Base-by-base conservation (phyloP, 1,140 invertebrate species). In the Tetramorium simillimum region DNA sequence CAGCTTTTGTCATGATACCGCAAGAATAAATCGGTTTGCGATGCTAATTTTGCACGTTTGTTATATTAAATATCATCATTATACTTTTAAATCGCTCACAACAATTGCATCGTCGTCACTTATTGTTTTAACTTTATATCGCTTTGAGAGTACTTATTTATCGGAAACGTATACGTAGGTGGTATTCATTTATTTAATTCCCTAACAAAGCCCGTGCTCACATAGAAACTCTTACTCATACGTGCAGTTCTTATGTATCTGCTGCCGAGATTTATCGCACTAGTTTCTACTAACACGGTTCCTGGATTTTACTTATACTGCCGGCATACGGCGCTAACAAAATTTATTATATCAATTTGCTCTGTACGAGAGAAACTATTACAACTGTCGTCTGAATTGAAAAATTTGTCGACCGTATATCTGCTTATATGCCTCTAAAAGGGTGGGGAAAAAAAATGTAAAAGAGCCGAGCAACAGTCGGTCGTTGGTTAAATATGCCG, bases 41-140 rank as follows among this genome's bases (percentile, higher is more conserved):
- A 53, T 56, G 28, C 28, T 53, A 73, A 73, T 73, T 51, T 53
- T 37, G 46, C 4, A 18, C 43, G 40, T 70, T 70, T 73, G 28
- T 73, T 53, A 3, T 72, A 53, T 73, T 73, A 73, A 53, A 53
- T 73, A 53, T 18, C 16, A 14, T 73, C 18, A 73, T 73, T 73
- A 73, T 33, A 73, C 49, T 73, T 56, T 51, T 18, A 73, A 73
- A 73, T 51, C 10, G 24, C 18, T 73, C 33, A 14, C 70, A 33
- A 73, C 28, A 53, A 73, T 53, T 21, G 28, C n/a, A 53, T 37
- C 56, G 49, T 73, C 18, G 9, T 49, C 40, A 9, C 28, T 56
- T 53, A 28, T 53, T 73, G 6, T 73, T 56, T 56, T 37, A 53
- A 12, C 49, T 37, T 53, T 3, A 51, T 56, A 21, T 10, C n/a